Evolutionary conservation across 2,113 vertebrate genomes (phyloP).

Genomic region (Chunga burmeisteri): DNA sequence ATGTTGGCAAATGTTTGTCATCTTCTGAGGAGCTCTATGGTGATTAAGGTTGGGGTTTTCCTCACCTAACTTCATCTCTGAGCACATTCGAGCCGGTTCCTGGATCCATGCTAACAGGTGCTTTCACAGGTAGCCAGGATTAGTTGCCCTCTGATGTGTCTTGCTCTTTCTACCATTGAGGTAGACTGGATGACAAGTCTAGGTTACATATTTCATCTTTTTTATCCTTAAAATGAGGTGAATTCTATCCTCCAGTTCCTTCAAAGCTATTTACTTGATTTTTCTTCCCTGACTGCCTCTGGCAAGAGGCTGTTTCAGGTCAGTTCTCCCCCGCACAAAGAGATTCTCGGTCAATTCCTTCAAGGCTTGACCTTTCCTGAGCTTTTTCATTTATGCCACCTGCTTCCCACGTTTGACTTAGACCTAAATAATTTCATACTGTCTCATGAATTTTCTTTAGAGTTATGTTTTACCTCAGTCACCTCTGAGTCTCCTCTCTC

Average conservation of each 20-base stretch:
- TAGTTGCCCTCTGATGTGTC: background rate
- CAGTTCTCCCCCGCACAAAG: background rate
- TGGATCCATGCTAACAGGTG: background rate
- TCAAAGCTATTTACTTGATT: constrained; percentile 13
- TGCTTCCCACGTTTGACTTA: background rate
- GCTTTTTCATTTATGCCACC: constrained; percentile 27
- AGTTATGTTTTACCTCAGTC: background rate
- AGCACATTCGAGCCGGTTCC: background rate
- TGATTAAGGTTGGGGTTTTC: background rate
- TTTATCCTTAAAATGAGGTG: background rate
- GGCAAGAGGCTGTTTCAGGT: background rate
- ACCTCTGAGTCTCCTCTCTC: background rate
- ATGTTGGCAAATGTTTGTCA: background rate
- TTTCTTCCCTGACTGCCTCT: background rate
- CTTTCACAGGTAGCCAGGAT: background rate
- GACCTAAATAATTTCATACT: background rate
- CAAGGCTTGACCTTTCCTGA: constrained; percentile 19
- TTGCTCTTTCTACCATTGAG: background rate
- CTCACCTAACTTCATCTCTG: background rate
- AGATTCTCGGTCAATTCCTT: background rate
- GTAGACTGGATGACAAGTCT: background rate
- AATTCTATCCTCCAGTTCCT: background rate
- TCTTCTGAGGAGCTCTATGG: background rate
- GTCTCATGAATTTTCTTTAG: background rate
- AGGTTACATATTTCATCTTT: background rate